These are phyloP conservation scores for Yponomeuta plumbellus DNA, from an alignment of 2,888 invertebrate genomes.

Conservation along the genomic window DNA sequence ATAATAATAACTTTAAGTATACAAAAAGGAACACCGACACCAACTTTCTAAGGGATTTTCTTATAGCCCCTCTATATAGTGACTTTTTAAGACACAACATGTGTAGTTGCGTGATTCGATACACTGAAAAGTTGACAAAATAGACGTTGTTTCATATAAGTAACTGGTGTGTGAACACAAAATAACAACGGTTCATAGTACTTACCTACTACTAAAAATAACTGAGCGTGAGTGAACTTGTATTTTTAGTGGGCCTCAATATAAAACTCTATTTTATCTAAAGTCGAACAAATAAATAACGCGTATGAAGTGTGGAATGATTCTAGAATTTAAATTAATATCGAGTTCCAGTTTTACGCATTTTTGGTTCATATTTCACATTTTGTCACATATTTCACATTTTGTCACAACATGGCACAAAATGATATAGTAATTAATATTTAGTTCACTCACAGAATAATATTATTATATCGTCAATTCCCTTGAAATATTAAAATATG, in stretches of 20 bases:
- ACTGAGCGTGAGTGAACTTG: not conserved
- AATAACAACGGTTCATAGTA: not conserved
- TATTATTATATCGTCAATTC: slow-evolving; percentile 56
- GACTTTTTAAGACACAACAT: too few relatives aligned
- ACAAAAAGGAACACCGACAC: too few relatives aligned
- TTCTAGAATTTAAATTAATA: too few relatives aligned
- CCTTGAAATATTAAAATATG: slow-evolving; percentile 65
- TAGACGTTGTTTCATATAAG: too few relatives aligned
- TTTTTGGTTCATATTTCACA: slow-evolving; percentile 36
- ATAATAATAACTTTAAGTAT: too few relatives aligned
- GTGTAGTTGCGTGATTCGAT: too few relatives aligned
- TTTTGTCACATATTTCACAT: slow-evolving; percentile 72
- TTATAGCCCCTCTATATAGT: too few relatives aligned
- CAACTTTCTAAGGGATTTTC: too few relatives aligned
- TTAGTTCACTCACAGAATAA: slow-evolving; percentile 35
- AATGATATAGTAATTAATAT: slow-evolving; percentile 39
- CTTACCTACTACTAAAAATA: not conserved
- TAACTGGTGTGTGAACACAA: slow-evolving; percentile 2
- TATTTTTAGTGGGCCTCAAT: slow-evolving; percentile 12
- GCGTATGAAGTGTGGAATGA: not conserved
- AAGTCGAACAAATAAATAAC: not conserved
- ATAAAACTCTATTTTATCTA: not conserved
- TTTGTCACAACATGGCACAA: slow-evolving; percentile 70
- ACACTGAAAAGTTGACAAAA: too few relatives aligned
- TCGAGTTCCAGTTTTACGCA: slow-evolving; percentile 4